Evolutionary conservation across 2,888 invertebrate genomes (phyloP).

Genomic region (Pristionchus mayeri): DNA sequence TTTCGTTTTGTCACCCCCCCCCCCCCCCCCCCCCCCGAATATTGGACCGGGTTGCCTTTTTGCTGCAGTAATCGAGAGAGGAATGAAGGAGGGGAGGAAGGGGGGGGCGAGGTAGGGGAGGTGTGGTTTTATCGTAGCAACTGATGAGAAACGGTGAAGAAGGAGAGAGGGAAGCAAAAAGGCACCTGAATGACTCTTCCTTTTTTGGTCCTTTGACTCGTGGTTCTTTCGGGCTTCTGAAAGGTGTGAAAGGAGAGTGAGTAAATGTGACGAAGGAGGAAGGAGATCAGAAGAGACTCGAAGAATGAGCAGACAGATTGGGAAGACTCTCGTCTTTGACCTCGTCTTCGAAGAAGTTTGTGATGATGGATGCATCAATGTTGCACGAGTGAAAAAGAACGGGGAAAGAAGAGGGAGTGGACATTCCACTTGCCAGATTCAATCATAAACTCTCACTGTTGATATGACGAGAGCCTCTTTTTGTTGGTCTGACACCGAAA

Average conservation of each 20-base stretch:
- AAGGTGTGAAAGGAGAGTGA: slow-evolving; percentile 39
- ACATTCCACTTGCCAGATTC: neutral
- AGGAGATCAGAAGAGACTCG: neutral
- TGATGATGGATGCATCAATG: neutral
- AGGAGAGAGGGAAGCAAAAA: neutral
- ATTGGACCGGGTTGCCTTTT: slow-evolving; percentile 55
- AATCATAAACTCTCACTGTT: slow-evolving; percentile 14
- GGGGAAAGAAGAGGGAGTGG: neutral
- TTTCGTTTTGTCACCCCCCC: no score
- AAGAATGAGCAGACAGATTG: neutral
- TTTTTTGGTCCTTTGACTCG: slow-evolving; percentile 13
- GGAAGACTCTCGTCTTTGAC: neutral
- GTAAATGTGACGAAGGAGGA: slow-evolving; percentile 2
- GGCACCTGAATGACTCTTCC: slow-evolving; percentile 21
- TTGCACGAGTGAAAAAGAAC: neutral
- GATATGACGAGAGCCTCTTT: slow-evolving; percentile 16
- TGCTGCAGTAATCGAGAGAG: slow-evolving; percentile 9
- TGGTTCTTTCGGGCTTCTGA: neutral
- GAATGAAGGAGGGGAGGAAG: neutral
- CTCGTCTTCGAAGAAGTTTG: neutral
- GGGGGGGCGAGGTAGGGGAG: neutral
- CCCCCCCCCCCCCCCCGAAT: no score
- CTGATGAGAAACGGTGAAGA: neutral
- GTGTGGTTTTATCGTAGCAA: neutral
- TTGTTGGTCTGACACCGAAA: slow-evolving; percentile 1